A percentile compares a stretch with the other conserved stretches of the same genome.
Conservation (phyloP, 2,888 invertebrate species). For the Ophioninae sp. region DNA sequence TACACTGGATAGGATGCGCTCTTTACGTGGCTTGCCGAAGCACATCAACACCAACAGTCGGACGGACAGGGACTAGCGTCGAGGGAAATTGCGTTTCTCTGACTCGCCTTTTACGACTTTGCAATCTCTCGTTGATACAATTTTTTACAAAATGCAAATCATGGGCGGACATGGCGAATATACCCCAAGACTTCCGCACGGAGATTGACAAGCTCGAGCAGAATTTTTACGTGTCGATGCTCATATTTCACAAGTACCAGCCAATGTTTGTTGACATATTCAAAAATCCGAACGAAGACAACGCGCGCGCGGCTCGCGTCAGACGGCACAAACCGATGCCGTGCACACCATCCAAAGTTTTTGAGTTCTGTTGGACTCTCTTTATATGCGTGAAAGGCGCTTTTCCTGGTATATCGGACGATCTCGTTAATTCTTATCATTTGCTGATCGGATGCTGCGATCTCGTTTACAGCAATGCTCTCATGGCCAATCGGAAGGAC, state of each 20-base stretch:
- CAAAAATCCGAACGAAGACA: slow-evolving; percentile 85
- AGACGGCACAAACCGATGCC: slow-evolving; percentile 87
- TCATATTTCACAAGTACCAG: slow-evolving; percentile 95
- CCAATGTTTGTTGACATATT: slow-evolving; percentile 95
- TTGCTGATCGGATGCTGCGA: slow-evolving; percentile 95
- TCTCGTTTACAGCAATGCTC: slow-evolving; percentile 93
- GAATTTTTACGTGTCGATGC: slow-evolving; percentile 95
- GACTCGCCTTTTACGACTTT: slow-evolving; percentile 92
- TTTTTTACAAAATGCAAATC: slow-evolving; percentile 97
- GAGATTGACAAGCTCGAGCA: slow-evolving; percentile 93
- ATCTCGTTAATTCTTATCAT: slow-evolving; percentile 97
- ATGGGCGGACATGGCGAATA: slow-evolving; percentile 97
- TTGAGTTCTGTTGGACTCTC: slow-evolving; percentile 96
- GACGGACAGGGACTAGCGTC: slow-evolving; percentile 86
- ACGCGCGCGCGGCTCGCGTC: slow-evolving; percentile 83
- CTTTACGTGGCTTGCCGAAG: slow-evolving; percentile 94
- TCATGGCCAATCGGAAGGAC: slow-evolving; percentile 90
- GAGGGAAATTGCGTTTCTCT: slow-evolving; percentile 96
- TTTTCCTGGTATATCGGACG: slow-evolving; percentile 92
- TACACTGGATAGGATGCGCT: slow-evolving; percentile 97
- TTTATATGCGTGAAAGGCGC: slow-evolving; percentile 95
- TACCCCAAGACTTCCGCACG: slow-evolving; percentile 90
- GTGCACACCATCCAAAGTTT: slow-evolving; percentile 91
- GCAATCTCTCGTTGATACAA: slow-evolving; percentile 95
- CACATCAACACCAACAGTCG: slow-evolving; percentile 90